phyloP scores from a whole-genome alignment of 2,797 vertebrate species.

The Rhynchonycteris naso region DNA sequence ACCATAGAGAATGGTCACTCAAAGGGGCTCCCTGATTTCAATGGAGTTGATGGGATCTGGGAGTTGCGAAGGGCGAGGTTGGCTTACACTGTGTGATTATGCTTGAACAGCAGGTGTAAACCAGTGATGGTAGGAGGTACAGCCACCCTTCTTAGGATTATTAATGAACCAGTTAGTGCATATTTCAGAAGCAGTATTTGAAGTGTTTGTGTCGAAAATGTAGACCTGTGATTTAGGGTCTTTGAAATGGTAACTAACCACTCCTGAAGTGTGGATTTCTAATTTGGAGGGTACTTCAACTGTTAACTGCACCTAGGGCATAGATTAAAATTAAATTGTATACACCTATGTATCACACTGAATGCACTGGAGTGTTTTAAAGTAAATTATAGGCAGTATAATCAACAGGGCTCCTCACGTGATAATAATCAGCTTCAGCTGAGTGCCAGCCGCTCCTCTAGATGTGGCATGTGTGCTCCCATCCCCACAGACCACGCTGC shows the following conservation, averaged over 20 bases:
- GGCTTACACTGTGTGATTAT: background rate
- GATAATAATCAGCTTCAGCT: background rate
- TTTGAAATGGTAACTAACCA: constrained; percentile 37
- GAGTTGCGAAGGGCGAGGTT: background rate
- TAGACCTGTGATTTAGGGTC: background rate
- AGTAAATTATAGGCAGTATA: constrained; percentile 20
- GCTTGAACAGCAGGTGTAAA: background rate
- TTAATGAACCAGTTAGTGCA: background rate
- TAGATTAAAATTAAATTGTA: constrained; percentile 36
- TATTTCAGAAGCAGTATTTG: background rate
- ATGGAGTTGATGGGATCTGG: background rate
- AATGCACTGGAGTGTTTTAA: background rate
- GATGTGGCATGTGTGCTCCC: fast-evolving
- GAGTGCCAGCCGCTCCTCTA: background rate
- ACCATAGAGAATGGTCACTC: background rate
- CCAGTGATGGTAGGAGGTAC: fast-evolving
- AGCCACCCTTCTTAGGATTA: background rate
- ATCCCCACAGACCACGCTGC: background rate
- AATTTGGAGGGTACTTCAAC: constrained; percentile 54
- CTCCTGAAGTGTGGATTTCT: constrained; percentile 16
- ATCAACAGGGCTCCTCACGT: background rate
- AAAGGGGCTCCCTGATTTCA: background rate
- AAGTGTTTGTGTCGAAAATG: constrained; percentile 6
- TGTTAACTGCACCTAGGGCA: constrained; percentile 35
- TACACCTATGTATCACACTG: background rate